Conservation (phyloP, 2,797 vertebrate species). For the Acanthornis magna region DNA sequence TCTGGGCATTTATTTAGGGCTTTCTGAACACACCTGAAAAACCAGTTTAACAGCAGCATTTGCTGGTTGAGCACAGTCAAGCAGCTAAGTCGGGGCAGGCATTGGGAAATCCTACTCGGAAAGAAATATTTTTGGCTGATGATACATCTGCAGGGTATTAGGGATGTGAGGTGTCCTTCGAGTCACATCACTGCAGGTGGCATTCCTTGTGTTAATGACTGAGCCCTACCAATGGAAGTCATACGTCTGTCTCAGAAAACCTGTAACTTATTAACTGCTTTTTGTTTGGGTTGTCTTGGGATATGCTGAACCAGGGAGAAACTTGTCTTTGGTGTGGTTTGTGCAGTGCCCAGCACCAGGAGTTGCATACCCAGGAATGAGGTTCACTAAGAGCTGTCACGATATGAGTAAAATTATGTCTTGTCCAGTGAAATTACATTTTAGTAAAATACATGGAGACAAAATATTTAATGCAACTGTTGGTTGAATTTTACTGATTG, state of each 20-base stretch:
- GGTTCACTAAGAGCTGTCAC: neutral
- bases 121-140: neutral
- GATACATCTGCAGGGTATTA: neutral
- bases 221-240: neutral
- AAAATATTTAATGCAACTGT: neutral
- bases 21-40: neutral
- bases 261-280: neutral
- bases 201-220: neutral
- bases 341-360: neutral
- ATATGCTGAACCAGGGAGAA: neutral
- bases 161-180: neutral
- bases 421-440: neutral
- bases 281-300: neutral
- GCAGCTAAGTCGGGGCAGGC: neutral
- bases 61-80: neutral
- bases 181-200: neutral
- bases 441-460: neutral
- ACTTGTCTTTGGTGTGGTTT: neutral
- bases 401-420: neutral
- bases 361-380: rapidly evolving
- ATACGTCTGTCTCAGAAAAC: neutral
- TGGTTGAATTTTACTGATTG: neutral
- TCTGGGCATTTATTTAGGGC: neutral
- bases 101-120: neutral
- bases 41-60: neutral